Conservation (phyloP, 2,797 vertebrate genomes). For the Phrynocephalus guinanensis region DNA sequence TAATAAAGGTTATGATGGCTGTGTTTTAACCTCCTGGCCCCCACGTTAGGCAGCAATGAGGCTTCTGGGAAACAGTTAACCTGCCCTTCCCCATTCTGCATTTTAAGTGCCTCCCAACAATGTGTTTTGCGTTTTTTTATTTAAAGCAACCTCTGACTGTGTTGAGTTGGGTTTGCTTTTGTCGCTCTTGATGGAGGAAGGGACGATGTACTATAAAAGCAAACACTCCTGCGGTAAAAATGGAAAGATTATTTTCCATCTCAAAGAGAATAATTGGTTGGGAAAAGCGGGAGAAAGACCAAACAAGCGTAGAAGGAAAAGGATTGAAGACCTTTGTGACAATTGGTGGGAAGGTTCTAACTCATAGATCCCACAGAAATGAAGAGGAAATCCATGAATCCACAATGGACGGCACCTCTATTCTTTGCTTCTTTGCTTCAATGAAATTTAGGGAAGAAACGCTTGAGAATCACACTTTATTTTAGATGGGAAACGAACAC, state of each 20-base stretch:
- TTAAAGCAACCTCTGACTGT: neutral
- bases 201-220: neutral
- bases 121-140: neutral
- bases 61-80: conserved; percentile 61
- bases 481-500: neutral
- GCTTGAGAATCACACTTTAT: neutral
- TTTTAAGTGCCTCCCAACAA: conserved; percentile 54
- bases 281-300: neutral
- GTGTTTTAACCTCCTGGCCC: conserved; percentile 76
- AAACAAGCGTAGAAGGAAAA: no score
- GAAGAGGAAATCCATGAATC: neutral
- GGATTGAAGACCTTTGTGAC: no score
- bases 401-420: neutral
- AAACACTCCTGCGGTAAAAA: neutral
- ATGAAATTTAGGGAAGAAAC: neutral
- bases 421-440: neutral
- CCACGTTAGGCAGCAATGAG: conserved; percentile 49
- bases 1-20: conserved; percentile 75
- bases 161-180: conserved; percentile 31
- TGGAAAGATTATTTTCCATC: conserved; percentile 28
- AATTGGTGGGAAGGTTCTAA: neutral
- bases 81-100: conserved; percentile 36
- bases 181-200: conserved; percentile 24
- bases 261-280: neutral
- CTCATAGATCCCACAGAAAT: neutral